phyloP scores from a whole-genome alignment of 2,113 vertebrate species.

The Callopanchax toddi region DNA sequence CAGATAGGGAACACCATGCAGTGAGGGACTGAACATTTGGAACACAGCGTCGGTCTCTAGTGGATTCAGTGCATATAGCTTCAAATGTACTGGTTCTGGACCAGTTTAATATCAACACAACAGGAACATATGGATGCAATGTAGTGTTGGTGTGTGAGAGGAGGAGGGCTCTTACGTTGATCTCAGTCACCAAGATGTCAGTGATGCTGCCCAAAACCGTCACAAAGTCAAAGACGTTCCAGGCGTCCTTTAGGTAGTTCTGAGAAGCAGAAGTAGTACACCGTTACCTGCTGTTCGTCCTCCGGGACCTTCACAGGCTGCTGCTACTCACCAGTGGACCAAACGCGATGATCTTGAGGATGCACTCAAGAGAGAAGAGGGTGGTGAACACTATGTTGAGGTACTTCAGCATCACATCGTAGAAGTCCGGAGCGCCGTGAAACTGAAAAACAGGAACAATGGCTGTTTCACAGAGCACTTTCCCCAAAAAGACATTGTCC shows the following conservation, averaged over 20 bases:
- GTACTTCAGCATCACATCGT: slow-evolving; percentile 93
- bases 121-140: not conserved
- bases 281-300: not conserved
- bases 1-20: too few species aligned
- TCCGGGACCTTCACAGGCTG: not conserved
- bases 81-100: not conserved
- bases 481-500: not conserved
- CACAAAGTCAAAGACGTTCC: slow-evolving; percentile 98
- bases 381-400: slow-evolving; percentile 95
- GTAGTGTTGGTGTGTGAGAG: not conserved
- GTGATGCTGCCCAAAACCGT: slow-evolving; percentile 98
- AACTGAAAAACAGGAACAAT: slow-evolving; percentile 78
- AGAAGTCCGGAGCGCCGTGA: slow-evolving; percentile 88
- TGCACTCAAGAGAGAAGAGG: slow-evolving; percentile 95
- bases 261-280: slow-evolving; percentile 49
- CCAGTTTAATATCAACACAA: not conserved
- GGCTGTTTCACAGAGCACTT: not conserved
- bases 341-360: slow-evolving; percentile 95
- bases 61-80: not conserved
- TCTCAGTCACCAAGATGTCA: slow-evolving; percentile 97
- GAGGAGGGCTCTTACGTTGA: slow-evolving; percentile 86
- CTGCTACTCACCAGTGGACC: slow-evolving; percentile 87
- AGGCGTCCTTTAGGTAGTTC: slow-evolving; percentile 97
- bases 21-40: too few species aligned
- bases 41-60: too few species aligned